Evolutionary conservation across 35 echinoderm and acorn worm genomes (phyloP).

Genomic region (Heliocidaris tuberculata): DNA sequence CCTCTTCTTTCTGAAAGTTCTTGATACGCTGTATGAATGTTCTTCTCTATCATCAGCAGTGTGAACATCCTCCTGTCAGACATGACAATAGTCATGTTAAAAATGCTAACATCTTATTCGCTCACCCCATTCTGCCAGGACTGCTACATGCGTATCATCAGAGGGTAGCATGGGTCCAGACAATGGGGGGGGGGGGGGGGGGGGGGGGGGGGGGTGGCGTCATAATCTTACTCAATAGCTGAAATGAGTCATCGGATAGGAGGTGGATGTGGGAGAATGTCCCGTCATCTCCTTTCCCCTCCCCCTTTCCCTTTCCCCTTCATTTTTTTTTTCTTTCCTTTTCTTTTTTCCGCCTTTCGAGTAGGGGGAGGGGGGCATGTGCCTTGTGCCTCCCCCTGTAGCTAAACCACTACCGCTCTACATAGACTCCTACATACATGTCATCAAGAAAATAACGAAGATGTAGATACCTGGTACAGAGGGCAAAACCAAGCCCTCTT

Average conservation of each 20-base stretch:
- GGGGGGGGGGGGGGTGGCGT: too few species aligned
- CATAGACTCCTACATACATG: background rate
- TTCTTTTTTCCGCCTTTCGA: too few species aligned
- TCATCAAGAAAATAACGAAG: background rate
- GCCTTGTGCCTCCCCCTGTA: too few species aligned
- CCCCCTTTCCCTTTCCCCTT: too few species aligned
- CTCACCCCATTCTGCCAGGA: background rate
- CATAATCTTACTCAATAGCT: too few species aligned
- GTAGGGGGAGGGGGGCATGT: too few species aligned
- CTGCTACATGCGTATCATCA: background rate
- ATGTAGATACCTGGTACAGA: background rate
- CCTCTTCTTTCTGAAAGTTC: background rate
- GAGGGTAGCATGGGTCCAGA: too few species aligned
- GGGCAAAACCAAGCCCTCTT: background rate
- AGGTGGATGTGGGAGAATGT: too few species aligned
- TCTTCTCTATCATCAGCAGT: background rate
- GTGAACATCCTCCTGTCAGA: background rate
- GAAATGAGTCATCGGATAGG: too few species aligned
- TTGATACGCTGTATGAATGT: background rate
- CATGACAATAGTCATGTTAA: background rate
- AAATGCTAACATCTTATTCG: background rate
- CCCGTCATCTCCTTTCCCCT: too few species aligned
- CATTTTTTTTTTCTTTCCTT: too few species aligned
- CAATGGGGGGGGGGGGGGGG: too few species aligned
- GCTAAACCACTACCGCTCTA: background rate